Conservation (phyloP, 2,888 invertebrate genomes). For the Iselma pallidipennis region DNA sequence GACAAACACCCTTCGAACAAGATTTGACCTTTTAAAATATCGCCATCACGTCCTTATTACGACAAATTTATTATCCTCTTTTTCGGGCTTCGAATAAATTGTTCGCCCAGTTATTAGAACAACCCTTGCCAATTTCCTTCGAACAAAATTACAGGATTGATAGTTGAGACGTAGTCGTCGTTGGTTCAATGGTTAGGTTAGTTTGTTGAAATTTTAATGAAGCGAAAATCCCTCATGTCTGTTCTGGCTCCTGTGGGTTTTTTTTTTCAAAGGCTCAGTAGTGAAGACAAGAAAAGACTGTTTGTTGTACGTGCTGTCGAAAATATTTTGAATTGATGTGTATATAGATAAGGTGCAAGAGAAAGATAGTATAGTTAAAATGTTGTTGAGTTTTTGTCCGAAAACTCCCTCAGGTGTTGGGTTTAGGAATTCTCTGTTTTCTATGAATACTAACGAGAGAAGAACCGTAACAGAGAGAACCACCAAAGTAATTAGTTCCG, state of each 20-base stretch:
- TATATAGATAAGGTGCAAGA: conserved; percentile 1
- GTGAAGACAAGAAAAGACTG: conserved; percentile 4
- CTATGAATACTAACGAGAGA: conserved; percentile 37
- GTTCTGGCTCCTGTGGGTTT: no score
- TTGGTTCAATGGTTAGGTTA: not conserved
- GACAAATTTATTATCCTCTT: not conserved
- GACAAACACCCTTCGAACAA: not conserved
- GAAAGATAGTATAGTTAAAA: not conserved
- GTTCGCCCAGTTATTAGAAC: not conserved
- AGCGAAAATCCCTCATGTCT: no score
- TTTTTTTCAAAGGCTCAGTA: no score
- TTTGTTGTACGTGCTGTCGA: conserved; percentile 8
- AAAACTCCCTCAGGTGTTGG: conserved; percentile 18
- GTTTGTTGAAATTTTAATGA: not conserved
- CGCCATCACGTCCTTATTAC: not conserved
- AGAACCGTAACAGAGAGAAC: conserved; percentile 27
- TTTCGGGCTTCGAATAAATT: not conserved
- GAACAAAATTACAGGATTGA: not conserved
- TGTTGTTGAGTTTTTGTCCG: not conserved
- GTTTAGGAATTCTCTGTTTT: conserved; percentile 15
- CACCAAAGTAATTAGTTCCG: conserved; percentile 25
- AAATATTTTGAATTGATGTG: conserved; percentile 1
- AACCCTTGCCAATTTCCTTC: not conserved
- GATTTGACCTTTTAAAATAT: not conserved
- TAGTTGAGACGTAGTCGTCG: not conserved